Percentiles rank a stretch among this genome's conserved stretches.
phyloP scores from a whole-genome alignment of 1,140 invertebrate genomes.

The Akabosia matsudoensis region DNA sequence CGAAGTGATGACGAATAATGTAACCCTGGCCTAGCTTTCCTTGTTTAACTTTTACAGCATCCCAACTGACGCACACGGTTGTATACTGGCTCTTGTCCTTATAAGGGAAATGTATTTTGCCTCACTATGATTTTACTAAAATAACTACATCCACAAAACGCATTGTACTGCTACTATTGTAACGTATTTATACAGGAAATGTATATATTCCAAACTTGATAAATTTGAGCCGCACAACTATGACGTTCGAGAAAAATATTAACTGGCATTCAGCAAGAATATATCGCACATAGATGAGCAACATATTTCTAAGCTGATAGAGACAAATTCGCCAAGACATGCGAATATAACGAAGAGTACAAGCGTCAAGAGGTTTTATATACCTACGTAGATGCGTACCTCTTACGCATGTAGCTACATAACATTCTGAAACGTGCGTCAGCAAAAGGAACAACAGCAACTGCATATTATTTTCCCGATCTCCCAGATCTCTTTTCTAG shows the following conservation, averaged over 20 bases:
- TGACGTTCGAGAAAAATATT: no score
- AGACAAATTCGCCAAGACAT: no score
- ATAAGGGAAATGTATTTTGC: background rate
- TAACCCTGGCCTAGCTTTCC: slow-evolving; percentile 17
- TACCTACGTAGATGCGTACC: background rate
- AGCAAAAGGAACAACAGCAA: background rate
- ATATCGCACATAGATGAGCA: no score
- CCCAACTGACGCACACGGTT: background rate
- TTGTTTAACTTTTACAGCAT: background rate
- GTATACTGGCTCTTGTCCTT: background rate
- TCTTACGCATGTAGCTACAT: background rate
- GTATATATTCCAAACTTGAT: no score
- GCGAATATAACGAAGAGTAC: no score
- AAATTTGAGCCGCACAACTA: no score
- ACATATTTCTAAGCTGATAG: no score
- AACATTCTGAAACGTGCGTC: slow-evolving; percentile 6
- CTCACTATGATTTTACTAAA: background rate
- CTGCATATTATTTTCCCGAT: background rate
- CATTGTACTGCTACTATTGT: no score
- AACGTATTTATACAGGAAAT: no score
- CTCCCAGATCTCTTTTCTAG: background rate
- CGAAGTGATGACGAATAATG: background rate
- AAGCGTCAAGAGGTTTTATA: no score
- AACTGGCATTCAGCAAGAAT: no score
- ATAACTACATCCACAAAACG: background rate